Conservation (phyloP, 2,888 invertebrate genomes). For the Anthophora plumipes region DNA sequence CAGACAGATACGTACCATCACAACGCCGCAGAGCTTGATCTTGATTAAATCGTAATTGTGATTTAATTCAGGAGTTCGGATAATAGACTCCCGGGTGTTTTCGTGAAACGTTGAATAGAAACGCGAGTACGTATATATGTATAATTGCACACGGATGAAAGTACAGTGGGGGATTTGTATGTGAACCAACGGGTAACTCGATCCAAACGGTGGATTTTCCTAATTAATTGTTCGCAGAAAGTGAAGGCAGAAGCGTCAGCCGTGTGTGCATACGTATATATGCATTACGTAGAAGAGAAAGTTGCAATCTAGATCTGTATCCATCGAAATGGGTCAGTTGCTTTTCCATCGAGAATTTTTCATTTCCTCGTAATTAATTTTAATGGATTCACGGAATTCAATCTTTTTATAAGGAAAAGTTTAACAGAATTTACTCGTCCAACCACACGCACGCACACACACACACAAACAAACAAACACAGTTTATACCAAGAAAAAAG, state of each 20-base stretch:
- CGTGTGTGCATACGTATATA: background rate
- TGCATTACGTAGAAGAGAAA: background rate
- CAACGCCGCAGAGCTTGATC: no score
- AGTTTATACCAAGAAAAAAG: no score
- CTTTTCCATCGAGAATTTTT: background rate
- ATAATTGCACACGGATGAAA: constrained; percentile 7
- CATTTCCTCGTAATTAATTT: background rate
- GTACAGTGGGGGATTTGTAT: background rate
- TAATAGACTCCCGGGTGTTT: background rate
- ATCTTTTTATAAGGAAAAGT: background rate
- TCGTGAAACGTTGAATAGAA: background rate
- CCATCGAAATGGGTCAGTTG: background rate
- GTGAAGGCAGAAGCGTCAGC: background rate
- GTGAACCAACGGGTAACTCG: background rate
- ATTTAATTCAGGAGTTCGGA: background rate
- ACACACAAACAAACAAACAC: no score
- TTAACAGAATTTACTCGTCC: background rate
- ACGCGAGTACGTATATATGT: background rate
- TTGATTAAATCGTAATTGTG: background rate
- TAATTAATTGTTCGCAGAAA: constrained; percentile 13
- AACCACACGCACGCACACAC: background rate
- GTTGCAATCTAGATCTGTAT: background rate
- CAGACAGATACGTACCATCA: background rate
- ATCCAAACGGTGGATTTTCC: background rate
- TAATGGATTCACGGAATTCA: background rate